A percentile compares a stretch with the other conserved stretches of the same genome.
Evolutionary conservation across 2,113 vertebrate species (phyloP).

Genomic region (Zingel zingel): DNA sequence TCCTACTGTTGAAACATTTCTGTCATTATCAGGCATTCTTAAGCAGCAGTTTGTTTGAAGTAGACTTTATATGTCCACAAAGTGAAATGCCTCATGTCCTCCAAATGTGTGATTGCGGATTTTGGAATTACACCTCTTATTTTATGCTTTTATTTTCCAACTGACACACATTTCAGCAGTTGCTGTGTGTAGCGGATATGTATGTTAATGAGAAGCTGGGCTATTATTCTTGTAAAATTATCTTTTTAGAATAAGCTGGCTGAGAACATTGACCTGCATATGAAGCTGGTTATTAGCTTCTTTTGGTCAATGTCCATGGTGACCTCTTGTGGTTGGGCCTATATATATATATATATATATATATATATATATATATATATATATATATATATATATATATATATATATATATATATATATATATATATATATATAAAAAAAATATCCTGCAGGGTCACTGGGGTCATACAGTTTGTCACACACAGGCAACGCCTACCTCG

Average conservation of each 20-base stretch:
- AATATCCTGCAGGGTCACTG: slow-evolving; percentile 81
- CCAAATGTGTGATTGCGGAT: not conserved
- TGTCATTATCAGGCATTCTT: not conserved
- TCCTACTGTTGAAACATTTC: not conserved
- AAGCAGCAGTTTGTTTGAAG: not conserved
- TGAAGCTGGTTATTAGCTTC: slow-evolving; percentile 19
- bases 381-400: slow-evolving; percentile 76
- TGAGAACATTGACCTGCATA: slow-evolving; percentile 11
- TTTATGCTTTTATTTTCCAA: not conserved
- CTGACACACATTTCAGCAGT: not conserved
- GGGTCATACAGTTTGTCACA: slow-evolving; percentile 83
- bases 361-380: slow-evolving; percentile 77
- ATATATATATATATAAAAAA: slow-evolving; percentile 76
- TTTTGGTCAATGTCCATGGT: slow-evolving; percentile 19
- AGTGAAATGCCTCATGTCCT: slow-evolving; percentile 12
- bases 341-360: slow-evolving; percentile 75
- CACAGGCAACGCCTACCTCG: slow-evolving; percentile 82
- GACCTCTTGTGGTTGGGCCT: slow-evolving; percentile 57
- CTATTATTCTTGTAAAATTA: not conserved
- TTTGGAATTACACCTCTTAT: not conserved
- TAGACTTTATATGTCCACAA: not conserved
- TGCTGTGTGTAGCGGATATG: slow-evolving; percentile 1
- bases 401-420: slow-evolving; percentile 76
- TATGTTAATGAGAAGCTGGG: not conserved
- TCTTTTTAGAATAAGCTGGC: not conserved